These are phyloP conservation scores for Todiramphus saurophagus DNA, from an alignment of 2,113 vertebrate genomes.

Conservation along the genomic window DNA sequence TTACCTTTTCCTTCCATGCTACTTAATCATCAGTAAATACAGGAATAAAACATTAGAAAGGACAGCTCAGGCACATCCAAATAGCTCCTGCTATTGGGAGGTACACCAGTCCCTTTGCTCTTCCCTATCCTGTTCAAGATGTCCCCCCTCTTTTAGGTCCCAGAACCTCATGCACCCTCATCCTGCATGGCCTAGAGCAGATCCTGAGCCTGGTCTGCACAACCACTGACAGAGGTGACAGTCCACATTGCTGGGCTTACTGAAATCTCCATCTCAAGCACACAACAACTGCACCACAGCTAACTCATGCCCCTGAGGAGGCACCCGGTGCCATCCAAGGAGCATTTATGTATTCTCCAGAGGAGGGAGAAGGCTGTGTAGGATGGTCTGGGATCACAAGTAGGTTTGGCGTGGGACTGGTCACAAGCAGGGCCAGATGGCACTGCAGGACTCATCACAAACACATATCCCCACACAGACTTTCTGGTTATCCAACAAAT, in stretches of 20 bases:
- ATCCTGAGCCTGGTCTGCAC: not conserved
- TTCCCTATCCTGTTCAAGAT: not conserved
- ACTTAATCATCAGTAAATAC: not conserved
- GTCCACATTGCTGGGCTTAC: not conserved
- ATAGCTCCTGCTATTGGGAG: not conserved
- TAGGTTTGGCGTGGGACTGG: not conserved
- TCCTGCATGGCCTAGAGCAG: not conserved
- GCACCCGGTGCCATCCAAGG: rapidly evolving
- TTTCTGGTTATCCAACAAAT: not conserved
- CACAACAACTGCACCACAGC: rapidly evolving
- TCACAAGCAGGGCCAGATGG: not conserved
- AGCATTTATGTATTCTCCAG: not conserved
- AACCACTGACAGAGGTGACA: rapidly evolving
- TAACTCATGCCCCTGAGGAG: not conserved
- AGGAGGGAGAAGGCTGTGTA: not conserved
- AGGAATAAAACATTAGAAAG: not conserved
- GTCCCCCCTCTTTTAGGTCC: not conserved
- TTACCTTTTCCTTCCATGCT: not conserved
- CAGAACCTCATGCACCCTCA: not conserved
- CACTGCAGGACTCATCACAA: rapidly evolving
- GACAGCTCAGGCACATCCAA: not conserved
- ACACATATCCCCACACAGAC: not conserved
- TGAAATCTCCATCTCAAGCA: not conserved
- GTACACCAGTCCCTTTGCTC: not conserved
- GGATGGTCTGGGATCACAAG: not conserved